phyloP scores from a whole-genome alignment of 2,797 vertebrate species.

The Urophycis tenuis region DNA sequence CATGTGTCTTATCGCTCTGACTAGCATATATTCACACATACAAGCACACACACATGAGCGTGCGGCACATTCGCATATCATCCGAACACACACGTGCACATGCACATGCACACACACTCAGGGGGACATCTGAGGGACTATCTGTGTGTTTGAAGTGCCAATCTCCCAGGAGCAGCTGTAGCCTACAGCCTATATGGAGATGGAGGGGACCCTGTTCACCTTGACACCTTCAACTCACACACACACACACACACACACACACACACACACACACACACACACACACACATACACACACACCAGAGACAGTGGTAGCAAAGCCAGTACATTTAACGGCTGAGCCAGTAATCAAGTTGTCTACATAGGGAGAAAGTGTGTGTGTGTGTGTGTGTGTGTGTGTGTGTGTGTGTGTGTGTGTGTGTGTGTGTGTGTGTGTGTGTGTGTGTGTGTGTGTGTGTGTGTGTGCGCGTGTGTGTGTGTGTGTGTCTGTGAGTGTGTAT shows the following conservation, averaged over 20 bases:
- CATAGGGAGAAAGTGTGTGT: too few relatives aligned
- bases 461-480: conserved; percentile 27
- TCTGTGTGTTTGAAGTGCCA: conserved; percentile 65
- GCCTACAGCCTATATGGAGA: conserved; percentile 73
- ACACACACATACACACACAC: neutral
- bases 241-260: conserved; percentile 33
- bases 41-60: neutral
- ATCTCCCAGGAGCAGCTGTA: conserved; percentile 71
- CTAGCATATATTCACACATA: conserved; percentile 28
- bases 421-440: conserved; percentile 2
- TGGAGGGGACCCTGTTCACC: conserved; percentile 63
- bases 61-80: neutral
- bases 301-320: conserved; percentile 52
- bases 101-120: conserved; percentile 19
- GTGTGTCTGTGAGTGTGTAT: too few relatives aligned
- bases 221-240: conserved; percentile 63
- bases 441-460: neutral
- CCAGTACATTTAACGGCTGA: conserved; percentile 39
- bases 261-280: neutral
- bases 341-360: conserved; percentile 59
- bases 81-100: neutral
- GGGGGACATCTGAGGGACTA: conserved; percentile 56
- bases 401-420: conserved; percentile 2
- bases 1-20: conserved; percentile 61
- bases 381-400: too few relatives aligned